Conservation (phyloP, 2,113 vertebrate genomes). For the Gallinago paraguaiae region DNA sequence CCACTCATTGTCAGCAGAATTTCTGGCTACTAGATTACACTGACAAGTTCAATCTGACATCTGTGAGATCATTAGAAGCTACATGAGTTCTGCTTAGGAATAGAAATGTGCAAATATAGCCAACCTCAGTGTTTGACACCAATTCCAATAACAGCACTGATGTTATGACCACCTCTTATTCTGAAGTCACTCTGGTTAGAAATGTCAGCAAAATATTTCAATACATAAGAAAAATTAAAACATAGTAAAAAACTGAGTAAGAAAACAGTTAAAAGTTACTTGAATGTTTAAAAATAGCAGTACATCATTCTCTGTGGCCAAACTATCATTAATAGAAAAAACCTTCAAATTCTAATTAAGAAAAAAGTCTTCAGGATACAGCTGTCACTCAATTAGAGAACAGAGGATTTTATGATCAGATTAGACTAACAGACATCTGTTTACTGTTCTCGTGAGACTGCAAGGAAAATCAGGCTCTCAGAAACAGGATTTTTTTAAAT, state of each 20-base stretch:
- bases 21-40: conserved; percentile 40
- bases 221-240: background rate
- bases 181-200: background rate
- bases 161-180: background rate
- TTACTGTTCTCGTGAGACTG: conserved; percentile 5
- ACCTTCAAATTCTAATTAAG: conserved; percentile 55
- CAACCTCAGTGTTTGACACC: background rate
- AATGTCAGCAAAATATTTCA: background rate
- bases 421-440: conserved; percentile 59
- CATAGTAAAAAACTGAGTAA: background rate
- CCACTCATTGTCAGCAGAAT: conserved; percentile 62
- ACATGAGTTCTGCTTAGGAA: background rate
- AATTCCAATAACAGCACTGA: background rate
- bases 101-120: background rate
- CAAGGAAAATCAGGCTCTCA: conserved; percentile 41
- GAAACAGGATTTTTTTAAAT: conserved; percentile 42
- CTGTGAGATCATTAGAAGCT: conserved; percentile 25
- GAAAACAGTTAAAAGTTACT: background rate
- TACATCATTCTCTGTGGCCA: background rate
- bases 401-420: conserved; percentile 56
- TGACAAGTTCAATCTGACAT: conserved; percentile 47
- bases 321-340: conserved; percentile 43
- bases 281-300: background rate
- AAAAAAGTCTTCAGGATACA: conserved; percentile 69
- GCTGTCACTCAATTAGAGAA: conserved; percentile 67